Evolutionary conservation across 1,140 invertebrate genomes (phyloP), one percentile per base, ranked within the genome.

Genomic region (Pseudomyrmex flavicornis): DNA sequence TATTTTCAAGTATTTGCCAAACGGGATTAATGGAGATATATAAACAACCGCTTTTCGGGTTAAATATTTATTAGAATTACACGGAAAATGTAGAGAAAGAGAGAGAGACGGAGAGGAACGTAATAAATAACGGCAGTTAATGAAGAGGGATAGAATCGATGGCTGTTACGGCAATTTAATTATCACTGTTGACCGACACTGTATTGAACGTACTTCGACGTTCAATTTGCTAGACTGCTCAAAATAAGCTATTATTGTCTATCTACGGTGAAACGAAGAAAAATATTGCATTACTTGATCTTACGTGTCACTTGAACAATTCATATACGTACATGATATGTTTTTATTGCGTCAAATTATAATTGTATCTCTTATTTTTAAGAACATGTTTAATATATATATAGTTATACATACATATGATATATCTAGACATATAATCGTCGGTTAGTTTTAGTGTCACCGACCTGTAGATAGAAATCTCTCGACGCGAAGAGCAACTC

Each of bases 61-160:
- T 59, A 72, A 80, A 80, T 54, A 80, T 80, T 20, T n/a, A 80
- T 80, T 80, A 80, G 54, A 80, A 54, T 50, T 52, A 63, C 48
- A n/a, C 5, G 59, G 70, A 12, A 0, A 17, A 70, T 10, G 15
- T 12, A 4, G 2, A 2, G 10, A 20, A 1, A 52, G 20, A 15
- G 2, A 10, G 7, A 35, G 7, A 35, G 5, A 62, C 15, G 15
- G 7, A 73, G 54, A n/a, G 56, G 22, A 2, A 5, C 9, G 15
- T 69, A 79, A 79, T 79, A 77, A 66, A 56, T 77, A 79, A 79
- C 35, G 44, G 4, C 26, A 10, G n/a, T 79, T 79, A 70, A 70
- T 70, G 48, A 76, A 76, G 74, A 77, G 76, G 20, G 46, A 70
- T 69, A 48, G 54, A 70, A 80, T 80, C 15, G 54, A 80, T 70